Conservation (phyloP, 2,113 vertebrate species). For the Cranoglanis bouderius region DNA sequence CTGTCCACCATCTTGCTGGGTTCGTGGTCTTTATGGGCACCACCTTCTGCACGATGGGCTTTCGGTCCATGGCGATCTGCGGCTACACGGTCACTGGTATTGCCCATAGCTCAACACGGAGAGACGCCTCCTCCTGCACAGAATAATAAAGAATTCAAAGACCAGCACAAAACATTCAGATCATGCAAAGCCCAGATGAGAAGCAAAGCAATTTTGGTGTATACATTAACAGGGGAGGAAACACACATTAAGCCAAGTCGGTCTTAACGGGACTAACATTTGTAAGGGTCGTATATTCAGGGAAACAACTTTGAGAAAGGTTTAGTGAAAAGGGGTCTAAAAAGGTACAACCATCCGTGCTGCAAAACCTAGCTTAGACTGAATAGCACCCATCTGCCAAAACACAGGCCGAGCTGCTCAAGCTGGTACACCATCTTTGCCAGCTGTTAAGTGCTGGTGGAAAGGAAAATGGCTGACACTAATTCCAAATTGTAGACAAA, state of each 20-base stretch:
- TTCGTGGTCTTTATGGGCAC: conserved; percentile 84
- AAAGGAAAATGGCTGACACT: background rate
- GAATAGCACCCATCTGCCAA: background rate
- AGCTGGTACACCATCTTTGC: background rate
- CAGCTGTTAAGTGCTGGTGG: background rate
- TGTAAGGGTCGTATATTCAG: background rate
- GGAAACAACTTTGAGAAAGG: background rate
- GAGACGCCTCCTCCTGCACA: background rate
- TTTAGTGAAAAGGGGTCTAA: background rate
- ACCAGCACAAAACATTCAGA: background rate
- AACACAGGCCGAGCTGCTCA: background rate
- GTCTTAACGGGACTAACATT: background rate
- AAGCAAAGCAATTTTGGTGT: background rate
- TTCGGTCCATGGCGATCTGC: conserved; percentile 88
- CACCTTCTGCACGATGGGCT: conserved; percentile 81
- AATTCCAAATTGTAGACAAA: background rate
- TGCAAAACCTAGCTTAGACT: background rate
- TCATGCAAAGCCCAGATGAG: background rate
- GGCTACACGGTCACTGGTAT: conserved; percentile 88
- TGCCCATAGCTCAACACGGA: conserved; percentile 78
- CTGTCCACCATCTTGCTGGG: conserved; percentile 93
- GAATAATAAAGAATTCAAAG: background rate
- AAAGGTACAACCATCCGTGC: background rate
- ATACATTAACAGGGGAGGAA: background rate
- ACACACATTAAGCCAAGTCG: background rate